A percentile compares a stretch with the other conserved stretches of the same genome.
These are phyloP conservation scores for Heteropelma amictum DNA, from an alignment of 2,888 invertebrate genomes.

Conservation along the genomic window DNA sequence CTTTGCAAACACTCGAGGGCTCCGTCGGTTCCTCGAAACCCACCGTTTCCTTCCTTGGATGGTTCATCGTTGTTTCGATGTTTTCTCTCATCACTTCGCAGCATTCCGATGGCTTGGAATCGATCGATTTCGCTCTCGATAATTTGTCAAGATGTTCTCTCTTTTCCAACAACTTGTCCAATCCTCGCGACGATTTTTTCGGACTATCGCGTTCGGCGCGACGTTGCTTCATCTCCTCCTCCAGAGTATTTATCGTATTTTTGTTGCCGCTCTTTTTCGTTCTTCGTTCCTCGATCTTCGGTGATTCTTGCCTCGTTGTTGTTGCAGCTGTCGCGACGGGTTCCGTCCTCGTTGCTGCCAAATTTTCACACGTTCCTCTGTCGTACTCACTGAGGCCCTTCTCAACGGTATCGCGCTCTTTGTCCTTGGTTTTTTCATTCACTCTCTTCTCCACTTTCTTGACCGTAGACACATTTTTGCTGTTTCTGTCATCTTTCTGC, in stretches of 20 bases:
- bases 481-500: conserved; percentile 72
- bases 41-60: too few species aligned
- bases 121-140: conserved; percentile 67
- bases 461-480: conserved; percentile 71
- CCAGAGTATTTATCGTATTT: conserved; percentile 70
- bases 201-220: conserved; percentile 79
- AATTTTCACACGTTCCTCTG: conserved; percentile 26
- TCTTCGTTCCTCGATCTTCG: conserved; percentile 67
- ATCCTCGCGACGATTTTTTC: conserved; percentile 81
- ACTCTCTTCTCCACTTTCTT: conserved; percentile 74
- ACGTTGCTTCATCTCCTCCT: conserved; percentile 76
- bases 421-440: conserved; percentile 60
- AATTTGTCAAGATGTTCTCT: conserved; percentile 78
- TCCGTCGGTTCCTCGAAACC: too few species aligned
- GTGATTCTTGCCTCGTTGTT: conserved; percentile 40
- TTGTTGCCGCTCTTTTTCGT: conserved; percentile 66
- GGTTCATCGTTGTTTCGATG: background rate
- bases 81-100: conserved; percentile 11
- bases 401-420: conserved; percentile 51
- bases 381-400: conserved; percentile 38
- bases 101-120: conserved; percentile 56
- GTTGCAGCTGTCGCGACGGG: background rate
- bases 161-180: conserved; percentile 81
- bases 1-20: conserved; percentile 2
- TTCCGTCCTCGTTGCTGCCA: background rate